phyloP scores from a whole-genome alignment of 2,888 invertebrate genomes.

The Cosmopolites sordidus region DNA sequence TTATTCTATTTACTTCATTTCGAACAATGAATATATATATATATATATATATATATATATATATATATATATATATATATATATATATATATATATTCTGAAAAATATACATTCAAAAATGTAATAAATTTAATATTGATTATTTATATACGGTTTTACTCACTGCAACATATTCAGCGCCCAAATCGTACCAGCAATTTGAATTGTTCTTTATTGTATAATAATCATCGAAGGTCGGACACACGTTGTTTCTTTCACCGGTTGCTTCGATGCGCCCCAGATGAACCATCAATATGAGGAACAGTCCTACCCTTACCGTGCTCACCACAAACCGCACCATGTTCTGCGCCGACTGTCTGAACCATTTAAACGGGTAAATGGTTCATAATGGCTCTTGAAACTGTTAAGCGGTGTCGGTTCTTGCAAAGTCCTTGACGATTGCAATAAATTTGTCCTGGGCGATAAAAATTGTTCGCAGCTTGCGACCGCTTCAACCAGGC shows the following conservation, averaged over 20 bases:
- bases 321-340: constrained; percentile 15
- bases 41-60: no score
- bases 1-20: no score
- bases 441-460: constrained; percentile 14
- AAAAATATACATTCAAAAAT: no score
- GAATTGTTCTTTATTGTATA: constrained; percentile 41
- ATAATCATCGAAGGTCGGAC: constrained; percentile 44
- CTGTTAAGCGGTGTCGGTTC: constrained; percentile 16
- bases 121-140: no score
- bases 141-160: no score
- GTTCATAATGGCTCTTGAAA: constrained; percentile 11
- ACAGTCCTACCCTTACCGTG: constrained; percentile 4
- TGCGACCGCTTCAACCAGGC: neutral
- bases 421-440: constrained; percentile 23
- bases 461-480: constrained; percentile 19
- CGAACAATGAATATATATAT: no score
- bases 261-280: constrained; percentile 3
- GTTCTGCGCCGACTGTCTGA: constrained; percentile 13
- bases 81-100: no score
- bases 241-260: constrained; percentile 40
- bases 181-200: constrained; percentile 44
- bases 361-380: constrained; percentile 24
- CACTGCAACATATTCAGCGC: constrained; percentile 40
- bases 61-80: no score
- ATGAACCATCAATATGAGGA: neutral